Base-by-base conservation (phyloP, 2,113 vertebrate species). In the Clarias gariepinus region DNA sequence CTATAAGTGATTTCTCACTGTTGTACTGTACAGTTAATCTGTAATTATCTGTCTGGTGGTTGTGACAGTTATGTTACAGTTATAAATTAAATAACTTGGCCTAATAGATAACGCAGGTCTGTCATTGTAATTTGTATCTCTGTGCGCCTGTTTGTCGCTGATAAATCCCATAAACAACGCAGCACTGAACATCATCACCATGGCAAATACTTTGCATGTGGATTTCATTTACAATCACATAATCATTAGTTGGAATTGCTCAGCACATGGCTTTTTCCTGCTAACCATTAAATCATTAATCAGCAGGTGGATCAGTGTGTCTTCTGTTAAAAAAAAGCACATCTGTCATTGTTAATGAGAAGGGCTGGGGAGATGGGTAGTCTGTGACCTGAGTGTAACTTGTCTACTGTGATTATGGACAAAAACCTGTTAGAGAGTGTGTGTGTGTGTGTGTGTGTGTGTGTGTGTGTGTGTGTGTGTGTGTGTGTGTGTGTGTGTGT, bases 91-190 rank as follows among this genome's bases (percentile, higher is more conserved):
- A 25, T 25, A 52, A 12, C 69, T 73, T 41, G 33, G 16, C 7
- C 18, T 66, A 53, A 58, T 6, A 13, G 57, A 77, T 23, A 41
- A 21, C 18, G 41, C 36, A 68, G 61, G 13, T 25, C 61, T 64
- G 8, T 19, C 16, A 21, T 41, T 76, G 69, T 76, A 18, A 12
- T 60, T 63, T 41, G 71, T 36, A 61, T 64, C 23, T 52, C 23
- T 63, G 57, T 28, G 69, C 73, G 88, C 85, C 89, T 90, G 85
- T 61, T n/a, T 69, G 83, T 80, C 81, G 91, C 86, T 5, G 85
- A 73, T 81, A 57, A 57, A 57, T 89, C 78, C 77, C 81, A 57
- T 76, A 81, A 87, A 87, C 71, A 87, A 36, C 10, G 13, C 52
- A 63, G 18, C 64, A 71, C 80, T 76, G 33, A 81, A 36, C 25